Evolutionary conservation across 1,140 invertebrate species (phyloP).

Genomic region (Stenopsyche tienmushanensis): DNA sequence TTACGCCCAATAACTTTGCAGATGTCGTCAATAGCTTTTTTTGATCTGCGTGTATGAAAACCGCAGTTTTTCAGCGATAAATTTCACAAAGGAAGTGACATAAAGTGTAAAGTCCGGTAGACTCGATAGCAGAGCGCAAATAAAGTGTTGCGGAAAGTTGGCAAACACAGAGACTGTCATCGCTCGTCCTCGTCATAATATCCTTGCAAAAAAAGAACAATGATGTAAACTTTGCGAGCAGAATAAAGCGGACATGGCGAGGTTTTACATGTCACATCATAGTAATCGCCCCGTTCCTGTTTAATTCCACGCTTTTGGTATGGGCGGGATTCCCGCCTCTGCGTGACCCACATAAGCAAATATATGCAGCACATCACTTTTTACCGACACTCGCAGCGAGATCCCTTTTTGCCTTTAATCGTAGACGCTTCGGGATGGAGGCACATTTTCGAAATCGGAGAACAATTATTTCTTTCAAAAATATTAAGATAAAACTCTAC

Average conservation of each 20-base stretch:
- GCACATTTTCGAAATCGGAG: no score
- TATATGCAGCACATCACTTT: background rate
- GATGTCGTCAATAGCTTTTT: no score
- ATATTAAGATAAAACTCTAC: no score
- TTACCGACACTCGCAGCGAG: no score
- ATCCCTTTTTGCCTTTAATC: background rate
- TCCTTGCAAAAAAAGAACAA: background rate
- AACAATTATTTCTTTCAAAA: no score
- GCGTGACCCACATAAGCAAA: background rate
- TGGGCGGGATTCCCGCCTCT: no score
- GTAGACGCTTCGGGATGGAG: no score
- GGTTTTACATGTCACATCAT: background rate
- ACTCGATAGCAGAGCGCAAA: background rate
- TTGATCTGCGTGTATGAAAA: no score
- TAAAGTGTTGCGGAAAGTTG: constrained; percentile 4
- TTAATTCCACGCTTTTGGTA: no score
- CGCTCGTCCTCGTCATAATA: background rate
- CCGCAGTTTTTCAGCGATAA: background rate
- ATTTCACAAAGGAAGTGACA: background rate
- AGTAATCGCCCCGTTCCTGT: background rate
- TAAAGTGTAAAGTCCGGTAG: background rate
- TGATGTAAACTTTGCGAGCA: background rate
- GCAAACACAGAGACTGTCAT: background rate
- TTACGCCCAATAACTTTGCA: no score
- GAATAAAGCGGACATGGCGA: background rate